Base-by-base conservation (phyloP, 1,140 invertebrate genomes). In the Drosophila sucinea region DNA sequence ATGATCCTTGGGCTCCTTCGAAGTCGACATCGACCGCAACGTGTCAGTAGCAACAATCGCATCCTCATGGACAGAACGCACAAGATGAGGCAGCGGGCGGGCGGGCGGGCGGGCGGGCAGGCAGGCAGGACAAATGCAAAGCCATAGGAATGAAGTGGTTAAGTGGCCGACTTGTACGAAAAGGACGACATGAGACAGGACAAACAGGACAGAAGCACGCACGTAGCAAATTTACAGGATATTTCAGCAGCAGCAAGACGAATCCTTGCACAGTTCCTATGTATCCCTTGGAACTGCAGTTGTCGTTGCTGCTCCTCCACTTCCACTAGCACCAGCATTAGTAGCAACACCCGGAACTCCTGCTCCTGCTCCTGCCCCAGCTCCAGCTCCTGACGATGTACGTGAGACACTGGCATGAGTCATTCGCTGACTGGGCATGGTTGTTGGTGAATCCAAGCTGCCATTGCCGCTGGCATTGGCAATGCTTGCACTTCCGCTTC, bases 211-310 rank as follows among this genome's bases (percentile, higher is more conserved):
- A 68, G 56, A 72, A 74, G 81, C 70, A 70, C 63, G 67, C 68
- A 68, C 63, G 54, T 60, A 64, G 54, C 70, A 79, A 73, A 67
- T 68, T 85, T 90, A 90, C 72, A 91, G 78, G 72, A 89, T 82
- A 70, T 90, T 91, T 90, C 73, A 89, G 81, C 86, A 90, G 73
- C 86, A 87, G 70, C 82, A 79, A 62, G 80, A 84, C 65, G 86
- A 85, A 67, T 90, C 80, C 58, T 70, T 76, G 57, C 73, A 80
- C 70, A 72, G 65, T 64, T 85, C 67, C 83, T 91, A 91, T 90
- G 90, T 84, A 74, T 90, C 81, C 51, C 57, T 58, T 25, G 72
- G 56, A 40, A 66, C 41, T 29, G 63, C 44, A 65, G 75, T 61
- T 58, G 70, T 47, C 57, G 62, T 56, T 68, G 79, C 73, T 35